Evolutionary conservation across 2,888 invertebrate genomes (phyloP), one percentile per base, ranked within the genome.

Genomic region (Morpho achilles): DNA sequence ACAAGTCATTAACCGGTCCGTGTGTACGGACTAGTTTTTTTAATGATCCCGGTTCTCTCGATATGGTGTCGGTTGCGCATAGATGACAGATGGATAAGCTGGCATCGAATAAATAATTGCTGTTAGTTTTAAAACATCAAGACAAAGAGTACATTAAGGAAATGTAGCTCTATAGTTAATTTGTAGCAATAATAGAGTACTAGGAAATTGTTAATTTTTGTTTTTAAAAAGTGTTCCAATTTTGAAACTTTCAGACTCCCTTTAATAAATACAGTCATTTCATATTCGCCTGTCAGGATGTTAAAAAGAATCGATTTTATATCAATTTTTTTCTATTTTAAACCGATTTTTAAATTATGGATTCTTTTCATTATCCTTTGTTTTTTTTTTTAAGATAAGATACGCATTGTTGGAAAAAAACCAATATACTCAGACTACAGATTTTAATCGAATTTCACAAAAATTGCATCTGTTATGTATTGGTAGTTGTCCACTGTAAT

Each of bases 1-100:
- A 65, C 64, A 59, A 62, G 62, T 62, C 60, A 52, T 47, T 54
- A 67, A 72, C 73, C 71, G 68, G 72, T 72, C 66, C 56, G 42
- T 54, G 70, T 67, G 64, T 63, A 65, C 70, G 74, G 75, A 83
- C 85, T 80, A 80, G 85, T 86, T 84, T 76, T 56, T 80, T 81
- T 83, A 84, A 84, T 80, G 80, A 79, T 74, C 72, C 69, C 66
- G 66, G 67, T 59, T 62, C 62, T 61, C 61, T 60, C 65, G 69
- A 69, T 69, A 69, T 66, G 73, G 73, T 69, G 75, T 75, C 70
- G 70, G 66, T 71, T 70, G 76, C 77, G 65, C 67, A 68, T 74
- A 83, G 84, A 85, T 86, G 85, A 84, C 83, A 80, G 74, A 66
- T 74, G 82, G 85, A 86, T 83, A 78, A 74, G 70, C 66, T 57